Evolutionary conservation across 1,140 invertebrate genomes (phyloP), one percentile per base, ranked within the genome.

Genomic region (Heliconius eleuchia): DNA sequence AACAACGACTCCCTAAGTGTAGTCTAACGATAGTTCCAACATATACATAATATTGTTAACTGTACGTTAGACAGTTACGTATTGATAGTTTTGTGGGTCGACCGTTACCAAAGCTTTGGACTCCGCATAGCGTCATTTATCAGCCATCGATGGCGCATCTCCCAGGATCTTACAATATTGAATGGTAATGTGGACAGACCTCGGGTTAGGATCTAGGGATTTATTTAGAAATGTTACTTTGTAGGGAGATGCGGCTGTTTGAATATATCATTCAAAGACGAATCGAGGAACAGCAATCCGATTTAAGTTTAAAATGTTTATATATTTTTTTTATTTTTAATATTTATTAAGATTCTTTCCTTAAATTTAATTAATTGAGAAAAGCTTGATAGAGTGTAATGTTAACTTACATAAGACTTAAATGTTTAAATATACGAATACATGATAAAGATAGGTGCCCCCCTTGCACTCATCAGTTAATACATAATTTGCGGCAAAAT

Each of bases 21-120:
- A 71, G 71, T 6, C 37, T 71, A 71, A 9, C 37, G 50, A 75
- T 42, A 19, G 74, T 76, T 55, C 74, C 71, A 76, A 50, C 46
- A 42, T 71, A 60, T 46, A 79, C 71, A 75, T 74, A 79, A 75
- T 80, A 80, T 80, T 73, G 52, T 70, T 73, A 76, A 80, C 78
- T 80, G 78, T 80, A 80, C 39, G 74, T 73, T 73, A 72, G 52
- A 80, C 79, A 80, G 79, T 77, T 80, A 80, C 71, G 74, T 79
- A 79, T 82, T 76, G 78, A 82, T 79, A 75, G 39, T 46, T 82
- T 77, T 82, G 80, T 86, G 71, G 83, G 85, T 4, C 85, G 70
- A 86, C 85, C 85, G 85, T 86, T 86, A 85, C 81, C 72, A 79
- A 74, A 79, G 78, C 76, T 74, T 74, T 79, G 75, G 78, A 79